Evolutionary conservation across 2,888 invertebrate genomes (phyloP), one percentile per base, ranked within the genome.

Genomic region (Asteroscopus sphinx): DNA sequence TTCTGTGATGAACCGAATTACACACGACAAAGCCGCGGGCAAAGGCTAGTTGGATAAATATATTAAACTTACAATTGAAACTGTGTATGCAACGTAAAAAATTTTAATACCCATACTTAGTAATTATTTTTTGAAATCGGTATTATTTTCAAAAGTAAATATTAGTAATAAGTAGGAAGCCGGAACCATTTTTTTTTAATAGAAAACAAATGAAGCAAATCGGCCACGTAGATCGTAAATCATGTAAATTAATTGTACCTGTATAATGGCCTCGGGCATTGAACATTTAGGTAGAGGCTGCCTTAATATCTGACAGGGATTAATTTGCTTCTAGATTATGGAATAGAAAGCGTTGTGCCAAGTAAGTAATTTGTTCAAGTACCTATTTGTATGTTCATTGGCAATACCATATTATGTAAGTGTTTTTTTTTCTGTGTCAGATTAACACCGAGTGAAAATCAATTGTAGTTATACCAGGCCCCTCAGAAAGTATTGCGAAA

Each of bases 201-300:
- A 48, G 15, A 46, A 66, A 47, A 64, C 30, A 68, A 65, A 55
- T 65, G 42, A 45, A 47, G 40, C 44, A 6, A 17, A 51, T 51
- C 30, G 51, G 40, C 30, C 39, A 59, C 53, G 59, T 47, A 68
- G 52, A 44, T 54, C 65, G 51, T 69, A 54, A 69, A 69, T 68
- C 68, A 69, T 39, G 44, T 6, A 36, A 51, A 69, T 69, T 68
- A 59, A 69, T 69, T 54, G 59, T 65, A 69, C 69, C 59, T 64
- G 65, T 52, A 15, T 59, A 41, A 58, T 54, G 21, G 69, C 40
- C 47, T 41, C 40, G 25, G 59, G 47, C 42, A 48, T 49, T 66
- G 45, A 45, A 41, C 17, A 41, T 57, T 57, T 37, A 48, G 33
- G 28, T 62, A 62, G 42, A 42, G 15, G 13, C 25, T 44, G 16